Conservation (phyloP, 2,888 invertebrate species). For the Drosophila dives region DNA sequence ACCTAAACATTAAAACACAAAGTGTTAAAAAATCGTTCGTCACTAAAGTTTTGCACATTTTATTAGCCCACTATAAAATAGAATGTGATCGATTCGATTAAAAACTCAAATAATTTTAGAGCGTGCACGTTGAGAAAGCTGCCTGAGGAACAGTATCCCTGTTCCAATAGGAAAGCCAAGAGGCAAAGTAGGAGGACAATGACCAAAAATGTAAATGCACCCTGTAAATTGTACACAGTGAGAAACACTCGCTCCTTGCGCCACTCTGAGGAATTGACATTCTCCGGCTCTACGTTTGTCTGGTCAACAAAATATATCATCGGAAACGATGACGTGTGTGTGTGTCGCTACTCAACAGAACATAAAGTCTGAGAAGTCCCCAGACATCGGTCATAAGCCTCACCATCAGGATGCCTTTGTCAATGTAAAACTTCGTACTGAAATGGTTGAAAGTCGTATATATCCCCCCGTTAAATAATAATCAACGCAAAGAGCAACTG, state of each 20-base stretch:
- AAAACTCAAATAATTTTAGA: background rate
- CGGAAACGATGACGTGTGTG: too few relatives aligned
- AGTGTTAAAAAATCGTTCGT: conserved; percentile 23
- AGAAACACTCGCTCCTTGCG: conserved; percentile 66
- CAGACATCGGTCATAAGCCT: conserved; percentile 73
- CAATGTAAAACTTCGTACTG: conserved; percentile 56
- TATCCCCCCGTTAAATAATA: conserved; percentile 33
- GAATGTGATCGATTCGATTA: background rate
- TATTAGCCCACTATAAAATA: conserved; percentile 20
- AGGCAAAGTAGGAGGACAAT: conserved; percentile 66
- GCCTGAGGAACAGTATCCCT: background rate
- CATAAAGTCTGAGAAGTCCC: conserved; percentile 69
- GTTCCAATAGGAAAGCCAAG: background rate
- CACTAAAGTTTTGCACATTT: conserved; percentile 28
- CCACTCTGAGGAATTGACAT: conserved; percentile 20
- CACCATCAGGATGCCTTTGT: conserved; percentile 48
- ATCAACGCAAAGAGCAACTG: conserved; percentile 70
- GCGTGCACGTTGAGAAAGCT: conserved; percentile 3
- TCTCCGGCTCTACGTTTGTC: conserved; percentile 29
- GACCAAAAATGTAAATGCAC: conserved; percentile 81
- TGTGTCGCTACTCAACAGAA: conserved; percentile 62
- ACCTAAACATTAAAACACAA: conserved; percentile 3
- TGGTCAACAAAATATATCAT: conserved; percentile 45
- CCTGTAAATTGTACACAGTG: conserved; percentile 77
- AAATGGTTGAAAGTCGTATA: conserved; percentile 79